Evolutionary conservation across 2,113 vertebrate genomes (phyloP), one percentile per base, ranked within the genome.

Genomic region (Lophius piscatorius): DNA sequence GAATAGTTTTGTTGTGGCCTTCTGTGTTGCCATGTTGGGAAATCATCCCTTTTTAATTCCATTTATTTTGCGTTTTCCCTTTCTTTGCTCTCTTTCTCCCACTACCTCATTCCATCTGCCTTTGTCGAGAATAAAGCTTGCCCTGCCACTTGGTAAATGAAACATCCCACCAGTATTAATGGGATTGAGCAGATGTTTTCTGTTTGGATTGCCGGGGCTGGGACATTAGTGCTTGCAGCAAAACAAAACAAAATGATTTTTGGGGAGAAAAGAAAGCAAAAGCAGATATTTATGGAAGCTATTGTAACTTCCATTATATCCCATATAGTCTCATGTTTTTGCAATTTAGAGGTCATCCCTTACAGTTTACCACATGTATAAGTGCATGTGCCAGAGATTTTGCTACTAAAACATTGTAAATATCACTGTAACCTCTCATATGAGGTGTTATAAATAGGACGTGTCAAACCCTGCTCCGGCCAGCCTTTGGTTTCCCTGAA

Each of bases 381-480:
- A 65, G 76, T 45, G 79, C 34, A 64, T 77, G 74, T 83, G 83
- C 78, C 82, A 78, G 69, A 31, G 44, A 57, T 61, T 74, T 76
- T 47, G 50, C 74, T 76, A 59, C 34, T 70, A 78, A 79, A 82
- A 44, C 49, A 14, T 88, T 76, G 58, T 91, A 88, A 92, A 87
- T 89, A 89, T 77, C 82, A 75, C 75, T 57, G 73, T 87, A 81
- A 88, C 90, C 68, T 86, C 78, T 74, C 80, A 71, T 80, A 45
- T 73, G 65, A 95, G 94, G 93, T 93, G 94, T 96, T 95, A 94
- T 92, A 96, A 96, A 95, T 95, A 94, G 95, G 91, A 93, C 87
- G 92, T 93, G 92, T 89, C 84, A 90, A 92, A 84, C 86, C 80
- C 84, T 83, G 88, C 83, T 87, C 75, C 40, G 84, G 84, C 79